Evolutionary conservation across 2,888 invertebrate genomes (phyloP), one percentile per base, ranked within the genome.

Genomic region (Chrysina gloriosa): DNA sequence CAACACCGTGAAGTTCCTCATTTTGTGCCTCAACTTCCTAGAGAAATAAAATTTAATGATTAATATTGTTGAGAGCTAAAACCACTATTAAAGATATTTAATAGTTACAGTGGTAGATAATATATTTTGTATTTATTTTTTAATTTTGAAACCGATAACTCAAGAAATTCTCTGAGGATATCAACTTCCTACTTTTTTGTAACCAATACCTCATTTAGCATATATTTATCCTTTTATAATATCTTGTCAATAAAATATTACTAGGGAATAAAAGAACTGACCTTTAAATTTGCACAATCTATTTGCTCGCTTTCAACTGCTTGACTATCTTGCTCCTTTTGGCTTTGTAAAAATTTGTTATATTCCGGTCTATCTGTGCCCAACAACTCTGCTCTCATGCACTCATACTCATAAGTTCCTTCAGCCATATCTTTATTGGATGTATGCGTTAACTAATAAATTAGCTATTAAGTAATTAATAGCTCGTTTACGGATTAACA

Each of bases 301-400:
- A 85, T 81, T 70, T 86, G 85, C 72, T 86, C 86, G 25, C 85
- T 85, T 50, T 88, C 85, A 70, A 85, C 84, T 69, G 81, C 82
- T 25, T 79, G 81, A 50, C 80, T 74, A 66, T 84, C 47, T 9
- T 48, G 76, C 66, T 80, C 82, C 75, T 85, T 86, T 73, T 87
- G 84, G 77, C 86, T 87, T 73, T 84, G 85, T 77, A 89, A 81
- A 81, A 89, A 93, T 69, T 90, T 89, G 45, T 89, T 89, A 78
- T 87, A 86, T 73, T 87, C 85, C 0, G 93, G 93, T 74, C 88
- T 87, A 36, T 89, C 87, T 67, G 91, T 84, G 0, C 93, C 93
- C 72, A 94, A 85, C 56, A 94, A 83, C 80, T 94, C 93, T 0
- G 93, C 93, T 69, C 93, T 85, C 82, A 91, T 90, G 77, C 93